Evolutionary conservation across 2,888 invertebrate genomes (phyloP), one percentile per base, ranked within the genome.

Genomic region (Pollenia labialis): DNA sequence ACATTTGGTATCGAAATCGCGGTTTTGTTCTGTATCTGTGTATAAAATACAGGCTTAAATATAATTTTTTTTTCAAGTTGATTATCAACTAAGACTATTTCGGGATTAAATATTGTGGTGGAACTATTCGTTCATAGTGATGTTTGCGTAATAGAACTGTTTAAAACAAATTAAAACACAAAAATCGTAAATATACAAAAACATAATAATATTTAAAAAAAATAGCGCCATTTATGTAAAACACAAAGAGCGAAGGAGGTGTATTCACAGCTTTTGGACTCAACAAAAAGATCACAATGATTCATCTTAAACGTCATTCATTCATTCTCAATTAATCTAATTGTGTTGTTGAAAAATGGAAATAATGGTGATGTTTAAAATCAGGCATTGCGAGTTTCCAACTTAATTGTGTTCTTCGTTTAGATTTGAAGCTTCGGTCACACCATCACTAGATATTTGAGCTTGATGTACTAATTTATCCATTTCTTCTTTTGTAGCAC

Each of bases 401-500:
- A 52, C 11, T 81, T 60, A 91, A 84, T 90, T 89, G 60, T 82
- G 88, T 48, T 80, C 91, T 69, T 90, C 89, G 80, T 91, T 91
- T 4, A 92, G 89, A 87, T 91, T 92, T 81, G 93, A 91, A 12
- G 90, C 91, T 88, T 90, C 90, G 3, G 90, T 89, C 77, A 92
- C 93, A 12, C 91, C 90, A 72, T 91, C 91, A 46, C 87, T 91
- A 88, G 86, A 87, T 88, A 87, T 89, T 90, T 88, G 90, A 89
- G 82, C 89, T 90, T 92, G 91, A 23, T 92, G 90, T 40, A 91
- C 90, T 81, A 94, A 89, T 74, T 93, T 92, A 85, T 94, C 92
- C 89, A 94, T 90, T 89, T 94, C 93, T 66, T 94, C 93, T 89
- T 94, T 94, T 80, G 92, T 93, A 18, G 91, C 89, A 62, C 94